Conservation (phyloP, 2,113 vertebrate genomes). For the Sialia sialis region DNA sequence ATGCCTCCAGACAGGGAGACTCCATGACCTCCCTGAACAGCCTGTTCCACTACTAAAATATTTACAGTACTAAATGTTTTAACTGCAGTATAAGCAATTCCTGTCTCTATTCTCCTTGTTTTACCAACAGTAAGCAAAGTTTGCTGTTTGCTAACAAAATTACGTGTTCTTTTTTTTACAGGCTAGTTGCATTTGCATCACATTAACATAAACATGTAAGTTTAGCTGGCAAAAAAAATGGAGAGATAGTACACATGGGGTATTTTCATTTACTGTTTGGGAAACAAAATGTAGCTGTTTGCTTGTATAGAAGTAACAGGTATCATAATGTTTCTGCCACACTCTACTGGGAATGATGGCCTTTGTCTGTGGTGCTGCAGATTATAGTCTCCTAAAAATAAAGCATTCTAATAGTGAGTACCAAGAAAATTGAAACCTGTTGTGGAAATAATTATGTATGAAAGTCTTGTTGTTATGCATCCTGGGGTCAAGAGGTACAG, state of each 20-base stretch:
- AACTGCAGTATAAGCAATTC: not conserved
- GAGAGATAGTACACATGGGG: not conserved
- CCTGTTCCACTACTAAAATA: not conserved
- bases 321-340: not conserved
- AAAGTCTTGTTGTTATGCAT: not conserved
- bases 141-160: not conserved
- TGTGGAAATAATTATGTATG: not conserved
- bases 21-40: not conserved
- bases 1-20: not conserved
- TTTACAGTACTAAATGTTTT: not conserved
- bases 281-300: not conserved
- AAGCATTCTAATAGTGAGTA: not conserved
- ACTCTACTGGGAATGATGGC: not conserved
- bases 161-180: not conserved
- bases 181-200: not conserved
- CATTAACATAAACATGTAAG: not conserved
- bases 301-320: not conserved
- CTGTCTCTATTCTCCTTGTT: not conserved
- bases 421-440: not conserved
- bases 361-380: not conserved
- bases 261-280: not conserved
- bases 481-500: not conserved
- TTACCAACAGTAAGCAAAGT: not conserved
- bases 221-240: not conserved
- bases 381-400: not conserved